Evolutionary conservation across 2,888 invertebrate species (phyloP), one percentile per base, ranked within the genome.

Genomic region (Lasioglossum calceatum): DNA sequence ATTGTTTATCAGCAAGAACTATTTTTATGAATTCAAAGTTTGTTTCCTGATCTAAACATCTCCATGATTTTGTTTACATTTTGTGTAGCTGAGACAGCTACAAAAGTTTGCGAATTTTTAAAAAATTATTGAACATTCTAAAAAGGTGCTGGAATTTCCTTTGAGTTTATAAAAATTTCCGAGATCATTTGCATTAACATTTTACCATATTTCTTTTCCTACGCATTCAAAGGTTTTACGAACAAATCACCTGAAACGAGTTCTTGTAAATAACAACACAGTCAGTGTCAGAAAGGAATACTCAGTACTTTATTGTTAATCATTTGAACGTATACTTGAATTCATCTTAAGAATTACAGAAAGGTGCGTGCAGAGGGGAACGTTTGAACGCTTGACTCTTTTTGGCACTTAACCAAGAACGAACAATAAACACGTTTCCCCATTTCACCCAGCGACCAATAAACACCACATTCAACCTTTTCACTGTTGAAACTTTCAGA

Each of bases 281-380:
- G 73, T 32, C 67, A 61, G n/a, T 77, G 14, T 87, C 87, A 88
- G 87, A 88, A 88, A 88, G 84, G 87, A 88, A 88, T 87, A 88
- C 84, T 88, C 87, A 84, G 84, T 84, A 87, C 80, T 88, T 87
- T 88, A 88, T 88, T 88, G 84, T 88, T 88, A 84, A 88, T 88
- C 87, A 81, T 88, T 88, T 79, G 77, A 88, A 88, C 87, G 87
- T 87, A 88, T 88, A 87, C 84, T 88, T 87, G 87, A 87, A 87
- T 87, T 77, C 87, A 84, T 81, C 87, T 87, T 87, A 85, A 88
- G 74, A 87, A 77, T 87, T 85, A 88, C 82, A 84, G 85, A 80
- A 88, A 87, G 79, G 79, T 85, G 88, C 81, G 85, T 80, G 85
- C 82, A 87, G 87, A 82, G 81, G 77, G 77, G 87, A 87, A 85